Evolutionary conservation across 1,140 invertebrate species (phyloP).

Genomic region (Drosophila repletoides): DNA sequence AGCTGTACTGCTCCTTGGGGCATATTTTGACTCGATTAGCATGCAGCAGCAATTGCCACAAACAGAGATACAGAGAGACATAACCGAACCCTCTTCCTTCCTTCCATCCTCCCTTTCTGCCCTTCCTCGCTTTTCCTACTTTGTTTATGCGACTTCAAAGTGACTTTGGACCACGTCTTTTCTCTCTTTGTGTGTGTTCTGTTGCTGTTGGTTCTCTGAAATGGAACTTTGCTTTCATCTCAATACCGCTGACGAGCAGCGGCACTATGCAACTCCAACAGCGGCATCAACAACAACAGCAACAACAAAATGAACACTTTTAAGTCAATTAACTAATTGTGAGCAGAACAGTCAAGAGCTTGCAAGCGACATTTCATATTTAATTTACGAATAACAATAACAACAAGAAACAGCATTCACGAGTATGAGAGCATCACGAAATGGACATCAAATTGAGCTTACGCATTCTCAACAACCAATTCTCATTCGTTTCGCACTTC

Average conservation of each 20-base stretch:
- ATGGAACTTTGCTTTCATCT: conserved; percentile 36
- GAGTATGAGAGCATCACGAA: background rate
- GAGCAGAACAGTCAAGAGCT: background rate
- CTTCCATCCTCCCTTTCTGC: background rate
- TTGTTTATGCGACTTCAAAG: conserved; percentile 37
- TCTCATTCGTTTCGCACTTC: background rate
- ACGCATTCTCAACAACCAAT: background rate
- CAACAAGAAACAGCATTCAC: conserved; percentile 6
- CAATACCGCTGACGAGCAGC: conserved; percentile 11
- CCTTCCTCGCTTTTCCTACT: background rate
- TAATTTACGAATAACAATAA: conserved; percentile 23
- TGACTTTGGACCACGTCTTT: conserved; percentile 23
- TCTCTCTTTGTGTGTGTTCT: background rate
- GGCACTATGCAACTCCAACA: background rate
- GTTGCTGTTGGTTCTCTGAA: conserved; percentile 13
- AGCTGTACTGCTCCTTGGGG: conserved; percentile 17
- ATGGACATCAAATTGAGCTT: background rate
- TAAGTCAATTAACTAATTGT: conserved; percentile 57
- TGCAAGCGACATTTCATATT: conserved; percentile 34
- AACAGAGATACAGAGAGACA: no score
- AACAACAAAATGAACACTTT: conserved; percentile 35
- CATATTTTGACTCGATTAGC: conserved; percentile 51
- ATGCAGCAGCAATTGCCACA: conserved; percentile 40
- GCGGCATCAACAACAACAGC: background rate
- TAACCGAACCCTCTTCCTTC: background rate